A percentile compares a stretch with the other conserved stretches of the same genome.
phyloP scores from a whole-genome alignment of 2,888 invertebrate species.

The Trissoscelio sp. region DNA sequence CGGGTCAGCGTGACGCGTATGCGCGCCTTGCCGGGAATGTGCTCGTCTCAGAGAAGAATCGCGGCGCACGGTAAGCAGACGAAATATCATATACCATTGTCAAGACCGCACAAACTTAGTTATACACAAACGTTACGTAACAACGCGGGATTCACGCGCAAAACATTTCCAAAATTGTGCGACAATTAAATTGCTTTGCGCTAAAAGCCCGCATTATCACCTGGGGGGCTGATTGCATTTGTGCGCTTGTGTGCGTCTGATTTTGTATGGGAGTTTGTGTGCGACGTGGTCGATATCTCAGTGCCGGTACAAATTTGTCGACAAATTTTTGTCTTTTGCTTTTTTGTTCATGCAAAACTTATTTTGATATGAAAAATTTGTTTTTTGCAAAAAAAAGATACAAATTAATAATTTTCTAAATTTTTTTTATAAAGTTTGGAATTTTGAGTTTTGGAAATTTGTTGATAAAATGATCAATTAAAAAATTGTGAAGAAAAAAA shows the following conservation, averaged over 20 bases:
- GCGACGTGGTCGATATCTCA: conserved; percentile 54
- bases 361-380: too few species aligned
- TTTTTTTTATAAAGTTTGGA: too few species aligned
- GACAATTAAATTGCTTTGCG: not conserved
- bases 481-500: too few species aligned
- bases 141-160: not conserved
- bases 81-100: conserved; percentile 65
- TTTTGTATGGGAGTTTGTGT: not conserved
- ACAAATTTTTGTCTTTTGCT: too few species aligned
- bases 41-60: conserved; percentile 69
- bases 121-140: conserved; percentile 69
- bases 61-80: conserved; percentile 74
- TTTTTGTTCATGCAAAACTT: too few species aligned
- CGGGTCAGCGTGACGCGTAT: conserved; percentile 26
- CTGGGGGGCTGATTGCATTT: conserved; percentile 13
- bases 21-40: conserved; percentile 70
- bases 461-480: too few species aligned
- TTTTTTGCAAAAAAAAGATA: too few species aligned
- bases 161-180: conserved; percentile 23
- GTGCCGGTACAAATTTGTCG: too few species aligned
- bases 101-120: too few species aligned
- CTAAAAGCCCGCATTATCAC: conserved; percentile 18
- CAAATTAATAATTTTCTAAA: too few species aligned
- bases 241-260: conserved; percentile 4
- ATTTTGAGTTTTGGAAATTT: too few species aligned